Evolutionary conservation across 2,888 invertebrate genomes (phyloP), one percentile per base, ranked within the genome.

Genomic region (Cryptophagus acutangulus): DNA sequence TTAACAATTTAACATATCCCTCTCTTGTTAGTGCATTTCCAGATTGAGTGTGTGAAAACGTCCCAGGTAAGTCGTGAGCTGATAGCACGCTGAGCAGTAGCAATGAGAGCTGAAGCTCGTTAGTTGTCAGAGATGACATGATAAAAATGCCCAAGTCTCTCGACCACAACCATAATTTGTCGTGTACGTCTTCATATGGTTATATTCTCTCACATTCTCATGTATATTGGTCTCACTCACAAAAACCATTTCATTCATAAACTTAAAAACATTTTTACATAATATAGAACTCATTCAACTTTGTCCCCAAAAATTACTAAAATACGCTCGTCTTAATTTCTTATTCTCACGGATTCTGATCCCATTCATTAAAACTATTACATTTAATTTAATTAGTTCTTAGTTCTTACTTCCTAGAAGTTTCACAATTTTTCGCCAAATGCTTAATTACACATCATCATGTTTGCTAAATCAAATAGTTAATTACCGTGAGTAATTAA

Each of bases 141-240:
- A 47, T 47, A 47, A 47, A 39, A 40, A 38, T 44, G 41, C 47
- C 52, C 43, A 41, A 47, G 44, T 37, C 26, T 31, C 48, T 40
- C 46, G 46, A 46, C 52, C 48, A 35, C 42, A 45, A 43, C 49
- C 41, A 51, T 51, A 52, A 52, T 51, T 54, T 51, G 48, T 54
- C 51, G 43, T 46, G 43, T 49, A 48, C 46, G 40, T 39, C 40
- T 41, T 46, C 36, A 41, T 48, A 36, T 46, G 41, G 49, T 33
- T 43, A 45, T 47, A 49, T 46, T 51, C 48, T 48, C 46, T 44
- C 45, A 48, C 50, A 50, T 44, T 18, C 40, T 34, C 28, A 28
- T 29, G 17, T 39, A n/a, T 16, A 15, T 15, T 31, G 31, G n/a
- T 4, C n/a, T 26, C 3, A 26, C 26, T 12, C 31, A 26, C 12